These are phyloP conservation scores for Psittacula echo DNA, from an alignment of 2,797 vertebrate genomes.

Conservation along the genomic window DNA sequence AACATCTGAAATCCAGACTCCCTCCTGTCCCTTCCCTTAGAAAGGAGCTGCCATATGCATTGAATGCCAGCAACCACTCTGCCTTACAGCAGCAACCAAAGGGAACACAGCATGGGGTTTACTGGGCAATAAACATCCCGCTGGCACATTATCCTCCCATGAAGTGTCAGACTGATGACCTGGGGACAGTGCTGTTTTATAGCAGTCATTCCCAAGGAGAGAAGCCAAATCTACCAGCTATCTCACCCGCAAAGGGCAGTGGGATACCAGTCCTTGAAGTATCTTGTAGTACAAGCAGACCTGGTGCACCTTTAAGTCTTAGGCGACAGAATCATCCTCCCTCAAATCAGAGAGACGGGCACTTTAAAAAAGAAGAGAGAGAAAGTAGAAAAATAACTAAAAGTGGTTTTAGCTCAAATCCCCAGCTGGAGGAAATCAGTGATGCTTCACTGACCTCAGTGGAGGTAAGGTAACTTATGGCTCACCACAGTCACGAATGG, in stretches of 20 bases:
- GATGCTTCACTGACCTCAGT: not conserved
- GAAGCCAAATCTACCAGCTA: not conserved
- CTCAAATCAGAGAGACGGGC: not conserved
- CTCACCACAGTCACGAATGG: not conserved
- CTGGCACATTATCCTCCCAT: not conserved
- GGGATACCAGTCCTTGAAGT: not conserved
- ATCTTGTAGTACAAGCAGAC: not conserved
- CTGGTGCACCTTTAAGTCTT: not conserved
- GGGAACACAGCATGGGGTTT: slow-evolving; percentile 21
- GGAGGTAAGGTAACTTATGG: not conserved
- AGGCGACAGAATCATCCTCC: not conserved
- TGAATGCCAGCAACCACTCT: not conserved
- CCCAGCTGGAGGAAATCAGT: not conserved
- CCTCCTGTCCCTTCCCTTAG: not conserved
- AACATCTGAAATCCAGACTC: not conserved
- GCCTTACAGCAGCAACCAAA: not conserved
- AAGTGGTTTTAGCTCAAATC: not conserved
- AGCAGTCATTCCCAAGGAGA: not conserved
- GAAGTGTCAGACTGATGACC: not conserved
- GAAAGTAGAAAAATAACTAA: not conserved
- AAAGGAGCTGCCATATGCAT: not conserved
- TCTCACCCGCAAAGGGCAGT: not conserved
- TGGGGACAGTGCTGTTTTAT: not conserved
- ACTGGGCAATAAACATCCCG: not conserved
- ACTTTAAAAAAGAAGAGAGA: not conserved